Conservation (phyloP, 2,888 invertebrate species). For the Leptopilina drosophilae region DNA sequence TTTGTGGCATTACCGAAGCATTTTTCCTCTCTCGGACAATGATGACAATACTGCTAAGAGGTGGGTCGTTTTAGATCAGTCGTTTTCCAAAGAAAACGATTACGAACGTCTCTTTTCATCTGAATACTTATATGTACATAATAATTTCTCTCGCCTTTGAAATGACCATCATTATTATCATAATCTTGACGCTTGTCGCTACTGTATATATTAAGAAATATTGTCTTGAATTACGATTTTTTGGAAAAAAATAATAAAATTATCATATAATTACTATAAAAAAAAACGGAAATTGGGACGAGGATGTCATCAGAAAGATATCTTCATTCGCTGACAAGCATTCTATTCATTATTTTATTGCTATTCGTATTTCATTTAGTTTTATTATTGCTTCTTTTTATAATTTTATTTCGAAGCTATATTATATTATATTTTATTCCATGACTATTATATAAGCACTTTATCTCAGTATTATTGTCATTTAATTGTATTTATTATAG, state of each 20-base stretch:
- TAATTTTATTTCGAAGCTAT: neutral
- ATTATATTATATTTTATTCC: neutral
- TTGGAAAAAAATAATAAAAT: neutral
- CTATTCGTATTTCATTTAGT: neutral
- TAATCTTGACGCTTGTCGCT: neutral
- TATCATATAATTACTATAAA: slow-evolving; percentile 4
- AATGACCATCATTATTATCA: neutral
- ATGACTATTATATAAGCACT: neutral
- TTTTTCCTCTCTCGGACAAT: slow-evolving; percentile 57
- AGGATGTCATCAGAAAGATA: slow-evolving; percentile 5
- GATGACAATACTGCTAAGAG: slow-evolving; percentile 61
- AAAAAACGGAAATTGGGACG: neutral
- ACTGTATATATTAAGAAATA: neutral
- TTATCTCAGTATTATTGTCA: neutral
- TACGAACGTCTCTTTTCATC: slow-evolving; percentile 56
- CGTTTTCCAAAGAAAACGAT: slow-evolving; percentile 64
- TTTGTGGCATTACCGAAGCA: slow-evolving; percentile 63
- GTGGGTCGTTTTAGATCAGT: slow-evolving; percentile 62
- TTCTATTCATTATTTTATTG: slow-evolving; percentile 3
- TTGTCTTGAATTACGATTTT: neutral
- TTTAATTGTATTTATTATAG: neutral
- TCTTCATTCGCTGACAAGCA: neutral
- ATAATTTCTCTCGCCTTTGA: slow-evolving; percentile 22
- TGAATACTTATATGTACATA: neutral
- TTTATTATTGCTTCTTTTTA: neutral